A percentile compares a stretch with the other conserved stretches of the same genome.
Conservation (phyloP, 2,888 invertebrate genomes). For the Bhutanitis thaidina region DNA sequence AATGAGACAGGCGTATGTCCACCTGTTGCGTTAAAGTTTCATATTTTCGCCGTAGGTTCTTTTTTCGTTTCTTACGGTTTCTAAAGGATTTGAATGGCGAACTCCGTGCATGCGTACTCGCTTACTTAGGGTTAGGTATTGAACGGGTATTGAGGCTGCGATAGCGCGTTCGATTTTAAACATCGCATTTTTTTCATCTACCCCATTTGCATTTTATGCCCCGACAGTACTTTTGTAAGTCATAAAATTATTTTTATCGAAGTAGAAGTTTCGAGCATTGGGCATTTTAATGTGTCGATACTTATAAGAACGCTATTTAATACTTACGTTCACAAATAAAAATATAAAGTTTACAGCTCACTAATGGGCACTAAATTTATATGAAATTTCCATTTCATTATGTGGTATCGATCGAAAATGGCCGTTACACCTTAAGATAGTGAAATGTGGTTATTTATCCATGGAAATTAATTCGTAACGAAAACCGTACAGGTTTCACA, state of each 20-base stretch:
- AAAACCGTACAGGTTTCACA: not conserved
- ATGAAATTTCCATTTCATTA: constrained; percentile 11
- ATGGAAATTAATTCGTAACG: constrained; percentile 7
- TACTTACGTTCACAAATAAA: constrained; percentile 10
- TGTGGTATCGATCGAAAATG: constrained; percentile 2
- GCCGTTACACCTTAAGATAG: not conserved
- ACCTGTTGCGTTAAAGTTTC: constrained; percentile 75
- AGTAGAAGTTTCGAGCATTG: not conserved
- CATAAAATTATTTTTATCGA: constrained; percentile 16
- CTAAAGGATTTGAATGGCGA: constrained; percentile 68
- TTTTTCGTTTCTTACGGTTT: constrained; percentile 69
- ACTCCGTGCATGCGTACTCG: constrained; percentile 64
- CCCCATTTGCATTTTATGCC: constrained; percentile 14
- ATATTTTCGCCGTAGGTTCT: constrained; percentile 69
- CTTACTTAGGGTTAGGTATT: constrained; percentile 46
- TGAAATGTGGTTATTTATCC: not conserved
- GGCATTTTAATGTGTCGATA: constrained; percentile 13
- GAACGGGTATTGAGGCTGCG: constrained; percentile 53
- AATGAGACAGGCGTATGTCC: constrained; percentile 75
- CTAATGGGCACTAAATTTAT: constrained; percentile 15
- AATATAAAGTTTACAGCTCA: constrained; percentile 10
- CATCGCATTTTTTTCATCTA: constrained; percentile 14
- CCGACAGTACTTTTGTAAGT: constrained; percentile 14
- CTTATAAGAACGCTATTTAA: constrained; percentile 14
- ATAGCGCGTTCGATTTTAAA: constrained; percentile 50